Conservation (phyloP, 2,113 vertebrate genomes). For the Leptocoma aspasia region DNA sequence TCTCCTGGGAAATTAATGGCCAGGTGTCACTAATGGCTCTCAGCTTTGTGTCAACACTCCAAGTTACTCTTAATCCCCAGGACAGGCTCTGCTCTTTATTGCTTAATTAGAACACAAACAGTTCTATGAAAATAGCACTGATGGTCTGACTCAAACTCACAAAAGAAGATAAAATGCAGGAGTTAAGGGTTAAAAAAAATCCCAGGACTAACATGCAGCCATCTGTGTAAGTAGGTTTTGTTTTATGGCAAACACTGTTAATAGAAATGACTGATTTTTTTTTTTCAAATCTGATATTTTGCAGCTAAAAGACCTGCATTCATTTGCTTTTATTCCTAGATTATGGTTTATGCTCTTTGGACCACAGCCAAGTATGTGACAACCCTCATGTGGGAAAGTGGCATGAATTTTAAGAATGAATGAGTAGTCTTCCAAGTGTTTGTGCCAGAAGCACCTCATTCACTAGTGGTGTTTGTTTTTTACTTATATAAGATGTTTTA, state of each 20-base stretch:
- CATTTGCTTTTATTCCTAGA: constrained; percentile 31
- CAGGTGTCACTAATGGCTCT: constrained; percentile 63
- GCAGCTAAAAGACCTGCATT: constrained; percentile 10
- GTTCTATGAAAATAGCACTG: constrained; percentile 54
- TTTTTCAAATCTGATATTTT: constrained; percentile 7
- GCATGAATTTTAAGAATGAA: constrained; percentile 65
- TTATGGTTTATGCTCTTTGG: constrained; percentile 41
- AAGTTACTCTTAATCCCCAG: constrained; percentile 62
- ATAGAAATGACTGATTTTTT: background rate
- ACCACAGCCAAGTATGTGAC: constrained; percentile 36
- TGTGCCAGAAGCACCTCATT: constrained; percentile 56
- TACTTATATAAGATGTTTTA: background rate
- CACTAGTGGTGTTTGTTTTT: constrained; percentile 18
- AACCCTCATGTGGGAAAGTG: constrained; percentile 52
- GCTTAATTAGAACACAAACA: constrained; percentile 63
- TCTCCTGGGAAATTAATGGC: constrained; percentile 64
- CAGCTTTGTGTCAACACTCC: constrained; percentile 55
- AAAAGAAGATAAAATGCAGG: constrained; percentile 38
- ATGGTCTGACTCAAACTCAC: constrained; percentile 31
- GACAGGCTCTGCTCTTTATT: constrained; percentile 49
- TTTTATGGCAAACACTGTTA: constrained; percentile 25
- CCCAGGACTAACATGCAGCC: background rate
- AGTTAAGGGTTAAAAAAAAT: constrained; percentile 17
- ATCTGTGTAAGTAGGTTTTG: constrained; percentile 37
- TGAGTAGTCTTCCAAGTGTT: constrained; percentile 26